Base-by-base conservation (phyloP, 2,113 vertebrate genomes). In the Lipophrys pholis region DNA sequence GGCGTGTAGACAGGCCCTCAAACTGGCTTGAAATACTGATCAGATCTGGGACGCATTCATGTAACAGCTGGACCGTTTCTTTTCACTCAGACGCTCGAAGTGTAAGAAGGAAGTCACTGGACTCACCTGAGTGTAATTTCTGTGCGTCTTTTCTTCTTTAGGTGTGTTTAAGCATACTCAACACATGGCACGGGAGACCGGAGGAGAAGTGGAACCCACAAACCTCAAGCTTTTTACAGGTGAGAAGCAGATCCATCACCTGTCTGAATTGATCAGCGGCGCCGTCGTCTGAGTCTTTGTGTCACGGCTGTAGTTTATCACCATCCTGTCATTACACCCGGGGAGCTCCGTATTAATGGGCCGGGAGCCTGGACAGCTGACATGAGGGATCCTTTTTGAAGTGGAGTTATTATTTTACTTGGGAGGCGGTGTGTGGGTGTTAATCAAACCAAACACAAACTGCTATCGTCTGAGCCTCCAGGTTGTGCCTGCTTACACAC, bases 121-220 rank as follows among this genome's bases (percentile, higher is more conserved):
- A 30, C 21, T 30, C 21, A 4, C 21, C 42, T n/a, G 30, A 36
- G 1, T 21, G 16, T 56, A 11, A 72, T 58, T n/a, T 16, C 11
- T 70, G 1, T n/a, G 11, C 30, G n/a, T 39, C 35, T 49, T 15
- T 39, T 35, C 36, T 43, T 42, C 0, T 78, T 72, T 83, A 99
- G 98, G 98, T 99, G 73, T 99, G 98, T 95, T 97, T 99, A 97
- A 99, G 98, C 86, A 99, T 99, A 86, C 95, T 99, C 55, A 99
- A 99, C 91, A 99, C 98, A 0, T 99, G 98, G 98, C 98, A 99
- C 21, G 98, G 98, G 57, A 95, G 98, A 89, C 98, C 98, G 15
- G 98, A 99, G 93, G 98, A 99, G 87, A 99, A 99, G 49, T 99
- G 98, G 98, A 99, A 99, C 92, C 97, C 98, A 2, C 98, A 99